Percentiles rank a stretch among this genome's conserved stretches.
phyloP scores from a whole-genome alignment of 2,888 invertebrate genomes.

The Agapostemon virescens region DNA sequence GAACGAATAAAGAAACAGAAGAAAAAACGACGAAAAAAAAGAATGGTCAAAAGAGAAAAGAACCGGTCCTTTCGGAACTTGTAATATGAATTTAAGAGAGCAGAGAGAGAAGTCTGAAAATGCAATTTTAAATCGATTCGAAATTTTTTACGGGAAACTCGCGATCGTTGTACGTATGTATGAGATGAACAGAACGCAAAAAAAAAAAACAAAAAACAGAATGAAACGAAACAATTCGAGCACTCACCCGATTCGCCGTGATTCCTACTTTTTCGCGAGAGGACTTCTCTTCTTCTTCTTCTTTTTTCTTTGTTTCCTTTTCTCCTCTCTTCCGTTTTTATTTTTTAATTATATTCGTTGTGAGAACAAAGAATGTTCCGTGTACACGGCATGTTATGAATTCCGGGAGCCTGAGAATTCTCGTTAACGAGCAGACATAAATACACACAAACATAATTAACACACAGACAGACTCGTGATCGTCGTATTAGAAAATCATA shows the following conservation, averaged over 20 bases:
- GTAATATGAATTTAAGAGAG: slow-evolving; percentile 9
- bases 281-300: slow-evolving; percentile 4
- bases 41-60: background rate
- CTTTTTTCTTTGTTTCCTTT: background rate
- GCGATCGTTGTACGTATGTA: slow-evolving; percentile 37
- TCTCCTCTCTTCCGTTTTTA: background rate
- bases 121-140: slow-evolving; percentile 32
- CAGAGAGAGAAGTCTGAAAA: slow-evolving; percentile 32
- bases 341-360: slow-evolving; percentile 15
- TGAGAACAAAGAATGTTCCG: slow-evolving; percentile 36
- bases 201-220: no score
- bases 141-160: slow-evolving; percentile 18
- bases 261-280: slow-evolving; percentile 36
- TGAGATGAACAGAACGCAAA: slow-evolving; percentile 2
- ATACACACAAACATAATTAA: background rate
- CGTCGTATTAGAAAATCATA: slow-evolving; percentile 36
- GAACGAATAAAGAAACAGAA: background rate
- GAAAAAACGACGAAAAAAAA: background rate
- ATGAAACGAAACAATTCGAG: slow-evolving; percentile 15
- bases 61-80: slow-evolving; percentile 8
- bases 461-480: slow-evolving; percentile 8
- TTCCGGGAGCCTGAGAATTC: slow-evolving; percentile 36
- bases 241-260: slow-evolving; percentile 35
- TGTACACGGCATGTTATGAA: slow-evolving; percentile 54
- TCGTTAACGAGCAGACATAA: slow-evolving; percentile 25